Percentiles rank a stretch among this genome's conserved stretches.
phyloP scores from a whole-genome alignment of 2,888 invertebrate genomes.

The Tipula unca region DNA sequence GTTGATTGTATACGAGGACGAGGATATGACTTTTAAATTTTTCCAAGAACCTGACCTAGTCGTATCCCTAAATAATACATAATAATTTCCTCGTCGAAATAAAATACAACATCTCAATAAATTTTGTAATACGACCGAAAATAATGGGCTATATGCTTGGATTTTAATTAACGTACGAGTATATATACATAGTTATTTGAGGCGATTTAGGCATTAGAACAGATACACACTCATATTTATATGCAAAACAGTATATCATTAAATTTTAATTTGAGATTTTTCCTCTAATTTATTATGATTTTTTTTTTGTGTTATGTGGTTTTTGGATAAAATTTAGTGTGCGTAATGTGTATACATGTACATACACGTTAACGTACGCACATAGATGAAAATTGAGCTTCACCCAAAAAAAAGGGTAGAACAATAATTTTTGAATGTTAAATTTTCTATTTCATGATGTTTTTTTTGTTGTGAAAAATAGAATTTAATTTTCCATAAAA shows the following conservation, averaged over 20 bases:
- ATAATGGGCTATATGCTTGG: background rate
- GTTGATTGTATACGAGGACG: background rate
- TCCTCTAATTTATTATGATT: background rate
- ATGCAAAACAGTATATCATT: background rate
- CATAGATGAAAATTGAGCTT: background rate
- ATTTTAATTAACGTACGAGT: background rate
- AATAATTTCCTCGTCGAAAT: background rate
- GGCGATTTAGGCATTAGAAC: background rate
- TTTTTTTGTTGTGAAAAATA: background rate
- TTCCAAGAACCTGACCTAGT: too few relatives aligned
- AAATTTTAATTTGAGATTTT: background rate
- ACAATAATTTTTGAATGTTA: background rate
- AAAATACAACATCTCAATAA: background rate
- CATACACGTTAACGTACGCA: background rate
- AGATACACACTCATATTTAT: background rate
- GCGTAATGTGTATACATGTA: background rate
- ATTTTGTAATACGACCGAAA: background rate
- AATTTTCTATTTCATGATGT: background rate
- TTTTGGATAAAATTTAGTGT: background rate
- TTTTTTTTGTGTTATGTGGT: background rate
- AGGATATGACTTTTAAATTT: background rate
- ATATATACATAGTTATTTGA: background rate
- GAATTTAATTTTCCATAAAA: background rate
- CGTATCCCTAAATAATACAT: too few relatives aligned
- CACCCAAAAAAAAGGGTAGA: background rate